These are phyloP conservation scores for Nebria brevicollis DNA, from an alignment of 2,888 invertebrate species.

Conservation along the genomic window DNA sequence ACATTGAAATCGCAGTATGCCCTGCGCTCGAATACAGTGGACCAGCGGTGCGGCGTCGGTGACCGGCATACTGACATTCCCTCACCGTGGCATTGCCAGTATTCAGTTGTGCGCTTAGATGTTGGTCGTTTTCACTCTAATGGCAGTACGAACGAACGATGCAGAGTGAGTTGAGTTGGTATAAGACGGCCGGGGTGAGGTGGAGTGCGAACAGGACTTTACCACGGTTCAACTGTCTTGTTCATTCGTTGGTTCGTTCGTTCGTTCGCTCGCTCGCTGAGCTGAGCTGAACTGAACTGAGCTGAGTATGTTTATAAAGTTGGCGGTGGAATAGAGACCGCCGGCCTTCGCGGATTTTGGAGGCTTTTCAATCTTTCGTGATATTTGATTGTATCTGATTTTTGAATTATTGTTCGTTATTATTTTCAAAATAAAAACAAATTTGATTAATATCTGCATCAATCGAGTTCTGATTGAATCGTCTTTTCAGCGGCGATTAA, in stretches of 20 bases:
- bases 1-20: conserved; percentile 64
- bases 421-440: too few species aligned
- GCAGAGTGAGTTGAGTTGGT: conserved; percentile 47
- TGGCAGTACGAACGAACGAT: conserved; percentile 48
- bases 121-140: conserved; percentile 59
- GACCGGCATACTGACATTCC: conserved; percentile 32
- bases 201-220: conserved; percentile 60
- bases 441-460: too few species aligned
- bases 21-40: conserved; percentile 53
- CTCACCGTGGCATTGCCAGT: conserved; percentile 48
- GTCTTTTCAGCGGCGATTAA: too few species aligned
- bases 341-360: neutral
- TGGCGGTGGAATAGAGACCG: neutral
- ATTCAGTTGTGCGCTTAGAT: conserved; percentile 58
- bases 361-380: neutral
- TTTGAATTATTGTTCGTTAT: too few species aligned
- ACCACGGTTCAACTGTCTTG: conserved; percentile 57
- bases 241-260: conserved; percentile 25
- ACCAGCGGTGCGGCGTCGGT: conserved; percentile 54
- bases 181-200: conserved; percentile 52
- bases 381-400: neutral
- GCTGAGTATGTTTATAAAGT: neutral
- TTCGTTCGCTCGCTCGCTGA: conserved; percentile 43
- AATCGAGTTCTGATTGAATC: too few species aligned
- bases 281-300: too few species aligned